Conservation (phyloP, 2,113 vertebrate genomes). For the Oreotrochilus melanogaster region DNA sequence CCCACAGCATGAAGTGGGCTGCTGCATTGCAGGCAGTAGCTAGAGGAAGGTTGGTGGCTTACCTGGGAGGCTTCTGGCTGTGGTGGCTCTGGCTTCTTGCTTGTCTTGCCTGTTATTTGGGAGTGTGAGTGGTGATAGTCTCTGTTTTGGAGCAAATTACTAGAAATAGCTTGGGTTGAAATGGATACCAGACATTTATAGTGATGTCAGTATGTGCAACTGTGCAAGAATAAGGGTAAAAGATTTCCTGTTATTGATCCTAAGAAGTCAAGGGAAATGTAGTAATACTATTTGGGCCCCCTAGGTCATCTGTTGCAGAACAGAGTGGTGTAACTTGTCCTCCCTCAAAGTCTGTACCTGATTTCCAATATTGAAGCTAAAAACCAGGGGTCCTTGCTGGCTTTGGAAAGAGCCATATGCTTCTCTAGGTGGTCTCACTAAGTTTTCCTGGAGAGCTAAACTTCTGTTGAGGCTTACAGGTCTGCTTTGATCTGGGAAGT, state of each 20-base stretch:
- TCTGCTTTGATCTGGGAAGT: background rate
- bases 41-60: background rate
- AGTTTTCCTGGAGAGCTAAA: background rate
- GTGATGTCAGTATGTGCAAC: background rate
- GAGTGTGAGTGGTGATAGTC: background rate
- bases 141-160: background rate
- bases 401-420: background rate
- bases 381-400: background rate
- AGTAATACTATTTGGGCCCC: background rate
- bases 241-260: background rate
- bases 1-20: background rate
- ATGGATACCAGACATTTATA: background rate
- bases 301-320: fast-evolving
- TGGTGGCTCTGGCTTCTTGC: background rate
- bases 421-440: background rate
- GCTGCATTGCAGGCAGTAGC: background rate
- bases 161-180: background rate
- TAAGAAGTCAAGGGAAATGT: background rate
- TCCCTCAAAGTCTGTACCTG: background rate
- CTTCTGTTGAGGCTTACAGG: background rate
- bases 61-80: background rate
- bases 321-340: background rate
- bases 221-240: background rate
- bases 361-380: background rate
- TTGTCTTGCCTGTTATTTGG: background rate